Percentiles rank a stretch among this genome's conserved stretches.
These are phyloP conservation scores for Platorchestia sp. DNA, from an alignment of 1,140 invertebrate genomes.

Conservation along the genomic window DNA sequence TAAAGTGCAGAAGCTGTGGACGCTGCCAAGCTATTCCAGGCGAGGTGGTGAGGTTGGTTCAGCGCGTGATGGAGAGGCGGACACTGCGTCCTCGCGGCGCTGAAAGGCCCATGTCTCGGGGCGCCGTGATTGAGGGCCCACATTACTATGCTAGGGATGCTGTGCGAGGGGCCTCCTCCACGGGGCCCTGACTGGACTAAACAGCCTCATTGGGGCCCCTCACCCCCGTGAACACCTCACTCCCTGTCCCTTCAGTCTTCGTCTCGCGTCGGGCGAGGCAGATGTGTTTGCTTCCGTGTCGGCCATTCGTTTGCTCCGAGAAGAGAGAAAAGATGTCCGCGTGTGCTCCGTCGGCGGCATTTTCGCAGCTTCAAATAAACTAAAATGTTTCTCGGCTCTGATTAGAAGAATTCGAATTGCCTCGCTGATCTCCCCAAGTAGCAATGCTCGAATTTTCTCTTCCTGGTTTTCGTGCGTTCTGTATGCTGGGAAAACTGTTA, in stretches of 20 bases:
- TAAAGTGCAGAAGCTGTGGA: neutral
- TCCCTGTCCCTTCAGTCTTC: neutral
- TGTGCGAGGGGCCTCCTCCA: neutral
- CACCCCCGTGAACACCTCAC: neutral
- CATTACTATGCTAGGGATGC: slow-evolving; percentile 33
- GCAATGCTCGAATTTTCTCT: neutral
- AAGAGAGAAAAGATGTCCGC: neutral
- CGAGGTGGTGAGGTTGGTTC: neutral
- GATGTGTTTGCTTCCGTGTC: neutral
- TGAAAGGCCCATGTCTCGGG: neutral
- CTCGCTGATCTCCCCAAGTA: neutral
- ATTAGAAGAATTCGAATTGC: neutral
- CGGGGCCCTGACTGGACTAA: slow-evolving; percentile 44
- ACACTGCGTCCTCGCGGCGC: too few species aligned
- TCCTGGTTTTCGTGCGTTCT: neutral
- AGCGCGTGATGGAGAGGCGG: neutral
- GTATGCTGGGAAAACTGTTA: neutral
- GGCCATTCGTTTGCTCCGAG: neutral
- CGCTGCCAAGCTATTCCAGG: neutral
- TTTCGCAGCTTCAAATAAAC: neutral
- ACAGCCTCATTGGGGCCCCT: slow-evolving; percentile 25
- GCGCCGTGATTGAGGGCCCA: slow-evolving; percentile 12
- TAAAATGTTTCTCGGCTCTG: neutral
- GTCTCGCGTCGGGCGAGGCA: neutral
- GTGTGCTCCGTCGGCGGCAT: neutral